Conservation (phyloP, 1,140 invertebrate genomes). For the Araneus ventricosus region DNA sequence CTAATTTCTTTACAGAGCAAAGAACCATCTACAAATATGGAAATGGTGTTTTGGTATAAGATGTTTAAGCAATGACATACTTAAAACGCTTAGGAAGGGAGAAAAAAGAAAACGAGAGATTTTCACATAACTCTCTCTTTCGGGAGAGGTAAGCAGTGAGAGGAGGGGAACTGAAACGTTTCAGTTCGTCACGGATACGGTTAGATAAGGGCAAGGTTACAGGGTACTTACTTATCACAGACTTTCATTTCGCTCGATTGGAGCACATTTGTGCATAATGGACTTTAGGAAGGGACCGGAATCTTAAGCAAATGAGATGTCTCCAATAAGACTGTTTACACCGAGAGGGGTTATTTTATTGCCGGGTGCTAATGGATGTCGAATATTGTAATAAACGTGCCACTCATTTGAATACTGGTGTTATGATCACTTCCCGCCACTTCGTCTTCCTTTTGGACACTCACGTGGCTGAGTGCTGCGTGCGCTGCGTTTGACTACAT, state of each 20-base stretch:
- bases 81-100: too few species aligned
- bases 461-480: not conserved
- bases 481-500: not conserved
- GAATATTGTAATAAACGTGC: not conserved
- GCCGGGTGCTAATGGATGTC: slow-evolving; percentile 1
- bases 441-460: not conserved
- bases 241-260: not conserved
- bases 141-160: too few species aligned
- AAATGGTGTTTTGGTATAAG: too few species aligned
- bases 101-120: too few species aligned
- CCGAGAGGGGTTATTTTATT: not conserved
- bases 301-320: slow-evolving; percentile 32
- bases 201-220: slow-evolving; percentile 35
- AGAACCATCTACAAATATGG: too few species aligned
- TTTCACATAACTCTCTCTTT: too few species aligned
- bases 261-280: not conserved
- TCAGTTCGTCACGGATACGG: not conserved
- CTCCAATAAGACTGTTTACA: slow-evolving; percentile 29
- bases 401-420: not conserved
- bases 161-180: not conserved
- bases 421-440: not conserved
- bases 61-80: too few species aligned
- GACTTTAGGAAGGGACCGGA: not conserved
- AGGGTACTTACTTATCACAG: slow-evolving; percentile 21
- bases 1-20: too few species aligned